phyloP scores from a whole-genome alignment of 2,888 invertebrate species.

The Cancer borealis region DNA sequence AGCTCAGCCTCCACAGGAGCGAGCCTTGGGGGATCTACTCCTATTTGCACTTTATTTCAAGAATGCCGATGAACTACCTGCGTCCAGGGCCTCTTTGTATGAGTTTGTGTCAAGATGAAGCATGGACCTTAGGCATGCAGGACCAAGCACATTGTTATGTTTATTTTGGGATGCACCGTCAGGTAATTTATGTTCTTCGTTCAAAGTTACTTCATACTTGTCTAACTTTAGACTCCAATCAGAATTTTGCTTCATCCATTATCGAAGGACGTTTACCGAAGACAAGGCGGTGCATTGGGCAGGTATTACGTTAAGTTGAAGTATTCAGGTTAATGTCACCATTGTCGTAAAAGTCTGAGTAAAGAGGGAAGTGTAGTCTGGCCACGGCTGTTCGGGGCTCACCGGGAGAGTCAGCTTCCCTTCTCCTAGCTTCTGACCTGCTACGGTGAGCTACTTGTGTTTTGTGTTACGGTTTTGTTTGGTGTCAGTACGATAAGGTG shows the following conservation, averaged over 20 bases:
- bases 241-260: background rate
- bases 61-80: background rate
- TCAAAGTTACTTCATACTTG: background rate
- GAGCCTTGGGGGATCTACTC: background rate
- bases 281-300: background rate
- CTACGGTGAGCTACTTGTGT: background rate
- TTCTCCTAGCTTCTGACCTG: background rate
- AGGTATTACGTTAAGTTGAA: background rate
- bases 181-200: background rate
- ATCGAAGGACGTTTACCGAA: background rate
- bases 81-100: background rate
- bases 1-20: background rate
- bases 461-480: background rate
- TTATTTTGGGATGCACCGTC: background rate
- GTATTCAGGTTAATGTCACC: background rate
- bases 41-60: background rate
- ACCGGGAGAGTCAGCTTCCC: background rate
- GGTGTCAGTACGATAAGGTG: background rate
- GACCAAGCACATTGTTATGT: background rate
- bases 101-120: background rate
- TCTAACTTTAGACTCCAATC: background rate
- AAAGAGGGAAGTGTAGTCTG: background rate
- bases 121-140: background rate
- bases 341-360: conserved; percentile 17
- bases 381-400: background rate